Conservation (phyloP, 2,797 vertebrate species). For the Gymnothorax javanicus region DNA sequence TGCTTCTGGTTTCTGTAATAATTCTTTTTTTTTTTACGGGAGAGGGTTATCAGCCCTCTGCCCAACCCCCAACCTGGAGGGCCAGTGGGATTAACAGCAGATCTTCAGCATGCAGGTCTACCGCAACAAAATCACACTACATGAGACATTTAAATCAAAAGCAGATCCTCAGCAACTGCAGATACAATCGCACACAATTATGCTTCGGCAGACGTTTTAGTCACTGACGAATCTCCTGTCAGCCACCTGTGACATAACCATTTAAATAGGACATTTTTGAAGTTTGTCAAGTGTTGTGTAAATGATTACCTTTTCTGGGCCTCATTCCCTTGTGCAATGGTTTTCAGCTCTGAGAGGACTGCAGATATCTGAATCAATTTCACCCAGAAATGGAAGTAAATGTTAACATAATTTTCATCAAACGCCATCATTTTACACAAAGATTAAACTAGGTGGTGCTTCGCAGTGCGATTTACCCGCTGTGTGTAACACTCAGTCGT, state of each 20-base stretch:
- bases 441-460: neutral
- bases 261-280: neutral
- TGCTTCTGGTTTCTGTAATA: no score
- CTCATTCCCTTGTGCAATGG: slow-evolving; percentile 65
- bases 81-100: no score
- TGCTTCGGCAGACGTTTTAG: no score
- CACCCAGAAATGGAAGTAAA: neutral
- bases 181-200: no score
- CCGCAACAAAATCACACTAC: no score
- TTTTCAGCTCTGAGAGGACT: slow-evolving; percentile 78
- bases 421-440: neutral
- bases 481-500: no score
- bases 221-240: no score
- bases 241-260: neutral
- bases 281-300: neutral
- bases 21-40: no score
- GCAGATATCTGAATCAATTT: slow-evolving; percentile 76
- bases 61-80: no score
- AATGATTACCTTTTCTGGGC: slow-evolving; percentile 84
- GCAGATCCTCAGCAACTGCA: neutral
- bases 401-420: no score
- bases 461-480: neutral
- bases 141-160: neutral
- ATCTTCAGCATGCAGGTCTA: no score
- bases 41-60: no score